Conservation (phyloP, 2,888 invertebrate genomes). For the Nephrocerus scutellatus region DNA sequence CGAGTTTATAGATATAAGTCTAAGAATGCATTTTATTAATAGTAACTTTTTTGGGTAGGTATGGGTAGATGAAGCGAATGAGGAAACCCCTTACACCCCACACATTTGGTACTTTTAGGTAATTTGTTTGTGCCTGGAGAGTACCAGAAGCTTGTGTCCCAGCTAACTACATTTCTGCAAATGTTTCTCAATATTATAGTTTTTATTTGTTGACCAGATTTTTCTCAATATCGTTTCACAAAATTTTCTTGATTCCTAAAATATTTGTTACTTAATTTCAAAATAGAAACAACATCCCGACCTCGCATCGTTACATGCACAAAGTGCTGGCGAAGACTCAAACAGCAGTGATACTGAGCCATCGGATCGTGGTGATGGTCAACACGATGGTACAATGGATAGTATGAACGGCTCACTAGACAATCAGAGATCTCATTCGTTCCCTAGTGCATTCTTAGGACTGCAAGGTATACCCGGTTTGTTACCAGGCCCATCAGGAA, state of each 20-base stretch:
- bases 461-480: slow-evolving; percentile 73
- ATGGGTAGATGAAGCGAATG: no score
- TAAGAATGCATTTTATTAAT: no score
- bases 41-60: no score
- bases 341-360: slow-evolving; percentile 76
- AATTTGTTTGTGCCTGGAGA: no score
- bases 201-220: slow-evolving; percentile 5
- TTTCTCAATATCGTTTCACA: slow-evolving; percentile 7
- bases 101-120: no score
- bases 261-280: slow-evolving; percentile 34
- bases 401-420: slow-evolving; percentile 60
- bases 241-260: neutral
- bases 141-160: neutral
- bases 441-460: slow-evolving; percentile 72
- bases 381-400: slow-evolving; percentile 56
- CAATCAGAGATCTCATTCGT: slow-evolving; percentile 62
- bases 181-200: slow-evolving; percentile 1
- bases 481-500: slow-evolving; percentile 79
- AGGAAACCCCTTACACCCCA: no score
- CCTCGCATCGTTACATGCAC: slow-evolving; percentile 54
- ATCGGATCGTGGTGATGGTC: slow-evolving; percentile 59
- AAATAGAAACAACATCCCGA: slow-evolving; percentile 52
- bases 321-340: slow-evolving; percentile 75
- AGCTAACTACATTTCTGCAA: neutral
- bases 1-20: no score